phyloP scores from a whole-genome alignment of 2,888 invertebrate species.

The Caenorhabditis afra region DNA sequence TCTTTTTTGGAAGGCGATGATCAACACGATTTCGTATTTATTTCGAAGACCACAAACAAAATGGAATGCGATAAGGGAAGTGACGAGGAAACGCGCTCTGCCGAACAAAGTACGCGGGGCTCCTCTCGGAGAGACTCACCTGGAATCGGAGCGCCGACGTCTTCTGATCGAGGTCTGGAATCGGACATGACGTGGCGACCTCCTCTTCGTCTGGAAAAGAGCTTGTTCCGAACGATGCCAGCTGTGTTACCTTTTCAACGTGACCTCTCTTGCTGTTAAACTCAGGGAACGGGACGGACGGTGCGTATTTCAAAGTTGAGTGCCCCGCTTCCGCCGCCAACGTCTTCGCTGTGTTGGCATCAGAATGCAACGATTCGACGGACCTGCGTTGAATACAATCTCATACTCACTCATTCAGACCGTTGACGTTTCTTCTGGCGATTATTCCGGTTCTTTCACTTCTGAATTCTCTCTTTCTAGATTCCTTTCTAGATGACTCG shows the following conservation, averaged over 20 bases:
- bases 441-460: slow-evolving; percentile 17
- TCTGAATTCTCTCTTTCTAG: slow-evolving; percentile 11
- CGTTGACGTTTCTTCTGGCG: slow-evolving; percentile 6
- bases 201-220: too few relatives aligned
- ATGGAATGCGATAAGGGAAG: slow-evolving; percentile 15
- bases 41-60: slow-evolving; percentile 22
- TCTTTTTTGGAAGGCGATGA: slow-evolving; percentile 11
- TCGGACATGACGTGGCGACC: too few relatives aligned
- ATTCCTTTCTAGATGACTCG: slow-evolving; percentile 36
- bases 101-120: too few relatives aligned
- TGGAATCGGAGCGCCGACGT: too few relatives aligned
- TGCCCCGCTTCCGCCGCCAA: slow-evolving; percentile 1
- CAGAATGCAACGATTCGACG: slow-evolving; percentile 47
- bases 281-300: not conserved
- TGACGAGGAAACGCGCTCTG: not conserved
- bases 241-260: not conserved
- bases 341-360: slow-evolving; percentile 40
- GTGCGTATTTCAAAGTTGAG: slow-evolving; percentile 28
- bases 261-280: not conserved
- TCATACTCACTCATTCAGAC: slow-evolving; percentile 51
- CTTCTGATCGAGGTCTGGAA: too few relatives aligned
- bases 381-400: slow-evolving; percentile 41
- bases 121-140: too few relatives aligned
- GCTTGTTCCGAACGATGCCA: too few relatives aligned
- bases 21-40: not conserved